These are phyloP conservation scores for Terebella lapidaria DNA, from an alignment of 2,888 invertebrate species.

Conservation along the genomic window DNA sequence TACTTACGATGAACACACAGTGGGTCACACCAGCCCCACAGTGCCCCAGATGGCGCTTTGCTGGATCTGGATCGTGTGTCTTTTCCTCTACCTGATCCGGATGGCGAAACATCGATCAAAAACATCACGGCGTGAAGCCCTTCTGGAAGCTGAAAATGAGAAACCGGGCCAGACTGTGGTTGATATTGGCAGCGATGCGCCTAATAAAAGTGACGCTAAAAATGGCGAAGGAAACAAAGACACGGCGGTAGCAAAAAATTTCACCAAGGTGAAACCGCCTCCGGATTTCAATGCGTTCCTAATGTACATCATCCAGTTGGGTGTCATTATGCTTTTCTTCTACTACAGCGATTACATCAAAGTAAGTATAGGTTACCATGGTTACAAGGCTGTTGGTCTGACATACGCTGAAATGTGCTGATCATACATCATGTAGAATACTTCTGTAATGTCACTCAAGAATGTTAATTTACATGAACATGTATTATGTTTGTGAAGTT, in stretches of 20 bases:
- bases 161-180: neutral
- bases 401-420: too few relatives aligned
- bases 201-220: neutral
- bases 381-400: neutral
- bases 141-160: neutral
- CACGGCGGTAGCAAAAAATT: neutral
- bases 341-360: slow-evolving; percentile 35
- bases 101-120: neutral
- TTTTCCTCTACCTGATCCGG: neutral
- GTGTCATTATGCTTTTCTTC: slow-evolving; percentile 31
- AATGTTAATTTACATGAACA: too few relatives aligned
- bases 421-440: too few relatives aligned
- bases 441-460: too few relatives aligned
- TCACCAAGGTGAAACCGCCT: slow-evolving; percentile 4
- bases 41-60: slow-evolving; percentile 11
- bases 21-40: slow-evolving; percentile 10
- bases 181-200: neutral
- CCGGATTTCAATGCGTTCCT: slow-evolving; percentile 27
- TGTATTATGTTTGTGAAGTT: too few relatives aligned
- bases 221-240: neutral
- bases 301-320: slow-evolving; percentile 25
- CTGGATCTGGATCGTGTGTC: slow-evolving; percentile 1
- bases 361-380: slow-evolving; percentile 22
- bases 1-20: slow-evolving; percentile 10
- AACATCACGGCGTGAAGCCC: too few relatives aligned